Percentiles rank a stretch among this genome's conserved stretches.
Conservation (phyloP, 2,113 vertebrate species). For the Dryoscopus gambensis region DNA sequence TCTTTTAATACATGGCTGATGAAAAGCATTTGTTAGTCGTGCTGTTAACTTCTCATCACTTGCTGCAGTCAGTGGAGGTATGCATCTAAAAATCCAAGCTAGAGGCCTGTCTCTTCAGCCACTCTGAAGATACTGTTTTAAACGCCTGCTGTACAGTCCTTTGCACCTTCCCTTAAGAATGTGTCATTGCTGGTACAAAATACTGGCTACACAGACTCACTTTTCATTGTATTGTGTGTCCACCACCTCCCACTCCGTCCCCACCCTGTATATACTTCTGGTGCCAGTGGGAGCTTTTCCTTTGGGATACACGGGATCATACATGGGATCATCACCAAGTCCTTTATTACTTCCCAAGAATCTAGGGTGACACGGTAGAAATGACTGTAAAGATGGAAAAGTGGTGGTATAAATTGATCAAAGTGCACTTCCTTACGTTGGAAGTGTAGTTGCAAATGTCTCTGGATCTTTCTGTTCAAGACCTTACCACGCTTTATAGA, state of each 20-base stretch:
- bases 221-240: not conserved
- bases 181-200: not conserved
- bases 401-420: not conserved
- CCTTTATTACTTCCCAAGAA: not conserved
- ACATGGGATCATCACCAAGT: not conserved
- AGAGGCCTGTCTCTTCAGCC: not conserved
- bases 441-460: not conserved
- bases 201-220: not conserved
- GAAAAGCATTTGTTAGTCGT: not conserved
- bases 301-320: not conserved
- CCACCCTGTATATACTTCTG: not conserved
- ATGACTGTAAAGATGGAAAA: not conserved
- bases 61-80: not conserved
- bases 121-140: not conserved
- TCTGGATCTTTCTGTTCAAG: not conserved
- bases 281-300: not conserved
- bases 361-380: not conserved
- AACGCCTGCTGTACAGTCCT: not conserved
- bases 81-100: not conserved
- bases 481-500: not conserved
- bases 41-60: not conserved
- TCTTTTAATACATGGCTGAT: not conserved
- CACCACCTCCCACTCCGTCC: rapidly evolving
- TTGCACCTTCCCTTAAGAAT: not conserved
- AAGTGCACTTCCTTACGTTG: not conserved